Evolutionary conservation across 2,113 vertebrate genomes (phyloP), one percentile per base, ranked within the genome.

Genomic region (Ellobius talpinus): DNA sequence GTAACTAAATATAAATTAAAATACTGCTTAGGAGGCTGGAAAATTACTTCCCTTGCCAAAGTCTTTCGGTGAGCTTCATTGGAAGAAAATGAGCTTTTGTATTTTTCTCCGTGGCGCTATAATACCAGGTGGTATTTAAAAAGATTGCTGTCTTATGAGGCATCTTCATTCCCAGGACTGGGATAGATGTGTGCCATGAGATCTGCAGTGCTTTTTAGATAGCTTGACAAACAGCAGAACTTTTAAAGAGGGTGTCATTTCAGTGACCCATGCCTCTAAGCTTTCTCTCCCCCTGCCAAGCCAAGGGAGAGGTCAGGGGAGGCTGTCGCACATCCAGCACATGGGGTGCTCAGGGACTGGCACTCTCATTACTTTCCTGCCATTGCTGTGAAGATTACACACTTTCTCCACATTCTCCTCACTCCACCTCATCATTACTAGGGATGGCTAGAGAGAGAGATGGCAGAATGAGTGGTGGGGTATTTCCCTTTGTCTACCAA

Each of bases 1-100:
- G 50, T 89, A 93, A 95, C 24, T 82, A 84, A 96, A 89, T 87
- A 73, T 31, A 70, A 55, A 63, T 24, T 68, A 70, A 96, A 88
- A 47, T 65, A 47, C 70, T 77, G 39, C 42, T 76, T 90, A 85
- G 36, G 86, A 31, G 16, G 45, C 65, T 89, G 58, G 94, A 86
- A 94, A 76, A 61, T 76, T 74, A 55, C 47, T 91, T 94, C 52
- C 42, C 55, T n/a, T 17, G 61, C 61, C 78, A 70, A 42, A 79
- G 36, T 39, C 78, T 55, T 70, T 93, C 52, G 74, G 0, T 61
- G 91, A 93, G 87, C 11, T 42, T 78, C 9, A 10, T 17, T 79
- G 24, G 78, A 66, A 11, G 45, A 50, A 92, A 95, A 89, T 47
- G 36, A 94, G 65, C 29, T 29, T 77, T 86, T 86, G 85, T 74